A percentile compares a stretch with the other conserved stretches of the same genome.
Conservation (phyloP, 2,113 vertebrate species). For the Laticauda colubrina region DNA sequence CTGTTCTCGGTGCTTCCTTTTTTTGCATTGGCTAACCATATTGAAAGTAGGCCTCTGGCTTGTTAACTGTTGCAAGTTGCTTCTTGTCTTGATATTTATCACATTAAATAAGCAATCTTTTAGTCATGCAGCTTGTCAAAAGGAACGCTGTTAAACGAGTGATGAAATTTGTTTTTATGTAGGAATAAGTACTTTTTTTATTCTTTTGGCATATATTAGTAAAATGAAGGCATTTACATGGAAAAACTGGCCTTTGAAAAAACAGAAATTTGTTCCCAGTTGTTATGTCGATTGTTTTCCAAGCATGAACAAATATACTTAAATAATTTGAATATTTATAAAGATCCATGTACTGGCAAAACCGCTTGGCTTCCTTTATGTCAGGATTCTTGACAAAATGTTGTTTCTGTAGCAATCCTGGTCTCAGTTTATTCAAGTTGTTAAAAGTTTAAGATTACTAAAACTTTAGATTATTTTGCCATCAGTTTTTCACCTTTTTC, state of each 20-base stretch:
- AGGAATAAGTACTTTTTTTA: not conserved
- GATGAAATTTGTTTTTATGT: not conserved
- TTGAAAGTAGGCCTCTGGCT: not conserved
- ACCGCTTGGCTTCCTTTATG: not conserved
- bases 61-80: not conserved
- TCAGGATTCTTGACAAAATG: slow-evolving; percentile 4
- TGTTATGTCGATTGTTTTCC: not conserved
- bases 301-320: not conserved
- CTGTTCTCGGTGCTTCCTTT: slow-evolving; percentile 11
- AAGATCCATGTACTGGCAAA: not conserved
- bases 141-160: slow-evolving; percentile 1
- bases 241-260: not conserved
- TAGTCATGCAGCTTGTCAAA: not conserved
- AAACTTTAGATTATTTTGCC: slow-evolving; percentile 23
- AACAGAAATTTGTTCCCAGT: slow-evolving; percentile 26
- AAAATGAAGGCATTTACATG: slow-evolving; percentile 22
- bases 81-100: not conserved
- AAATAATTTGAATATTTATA: not conserved
- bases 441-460: slow-evolving; percentile 18
- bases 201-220: slow-evolving; percentile 4
- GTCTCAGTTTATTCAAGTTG: slow-evolving; percentile 13
- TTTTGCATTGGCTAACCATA: not conserved
- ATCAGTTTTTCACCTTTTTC: not conserved
- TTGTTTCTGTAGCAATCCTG: not conserved
- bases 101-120: not conserved